phyloP scores from a whole-genome alignment of 2,113 vertebrate genomes.

The Lophius piscatorius region DNA sequence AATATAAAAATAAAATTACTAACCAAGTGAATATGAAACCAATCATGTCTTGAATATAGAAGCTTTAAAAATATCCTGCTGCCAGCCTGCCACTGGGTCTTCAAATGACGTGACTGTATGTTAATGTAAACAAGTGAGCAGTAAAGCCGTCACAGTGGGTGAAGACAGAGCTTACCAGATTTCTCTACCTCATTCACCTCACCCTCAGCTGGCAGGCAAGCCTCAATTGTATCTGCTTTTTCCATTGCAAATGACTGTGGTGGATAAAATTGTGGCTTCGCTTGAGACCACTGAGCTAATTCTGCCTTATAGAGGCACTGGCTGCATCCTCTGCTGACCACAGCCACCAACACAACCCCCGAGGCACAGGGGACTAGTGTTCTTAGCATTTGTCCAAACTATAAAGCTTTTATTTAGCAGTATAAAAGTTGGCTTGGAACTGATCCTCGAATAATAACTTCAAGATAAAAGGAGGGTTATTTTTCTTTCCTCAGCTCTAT shows the following conservation, averaged over 20 bases:
- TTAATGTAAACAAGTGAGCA: slow-evolving; percentile 26
- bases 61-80: neutral
- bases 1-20: too few relatives aligned
- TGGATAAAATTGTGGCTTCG: slow-evolving; percentile 43
- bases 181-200: slow-evolving; percentile 30
- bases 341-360: slow-evolving; percentile 2
- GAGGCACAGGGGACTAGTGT: slow-evolving; percentile 14
- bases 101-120: neutral
- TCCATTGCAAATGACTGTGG: slow-evolving; percentile 69
- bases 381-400: slow-evolving; percentile 4
- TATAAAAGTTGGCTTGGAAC: neutral
- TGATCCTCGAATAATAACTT: neutral
- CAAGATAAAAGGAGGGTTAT: neutral
- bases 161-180: slow-evolving; percentile 10
- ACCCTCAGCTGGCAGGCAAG: slow-evolving; percentile 31
- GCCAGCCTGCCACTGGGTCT: neutral
- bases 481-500: neutral
- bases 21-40: too few relatives aligned
- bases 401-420: neutral
- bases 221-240: slow-evolving; percentile 74
- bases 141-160: slow-evolving; percentile 28
- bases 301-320: slow-evolving; percentile 51
- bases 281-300: slow-evolving; percentile 60
- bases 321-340: slow-evolving; percentile 52
- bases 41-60: too few relatives aligned